phyloP scores from a whole-genome alignment of 2,797 vertebrate genomes.

The Manis pentadactyla region DNA sequence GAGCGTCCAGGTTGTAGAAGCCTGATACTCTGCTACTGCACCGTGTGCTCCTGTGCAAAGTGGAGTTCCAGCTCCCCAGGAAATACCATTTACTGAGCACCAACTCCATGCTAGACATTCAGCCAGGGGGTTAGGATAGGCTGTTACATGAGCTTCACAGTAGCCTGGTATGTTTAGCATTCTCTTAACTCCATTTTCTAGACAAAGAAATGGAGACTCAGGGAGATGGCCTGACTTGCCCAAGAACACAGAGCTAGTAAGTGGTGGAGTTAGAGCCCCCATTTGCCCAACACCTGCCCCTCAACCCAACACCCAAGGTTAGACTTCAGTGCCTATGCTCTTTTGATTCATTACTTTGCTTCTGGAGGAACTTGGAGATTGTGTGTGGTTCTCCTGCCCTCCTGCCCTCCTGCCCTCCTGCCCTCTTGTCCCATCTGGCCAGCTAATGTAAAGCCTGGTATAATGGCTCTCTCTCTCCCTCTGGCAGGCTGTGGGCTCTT shows the following conservation, averaged over 20 bases:
- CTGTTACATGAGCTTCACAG: not conserved
- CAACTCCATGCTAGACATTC: not conserved
- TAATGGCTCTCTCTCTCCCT: not conserved
- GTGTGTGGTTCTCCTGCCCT: not conserved
- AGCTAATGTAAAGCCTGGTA: not conserved
- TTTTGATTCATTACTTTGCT: not conserved
- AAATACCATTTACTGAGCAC: not conserved
- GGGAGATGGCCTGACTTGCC: not conserved
- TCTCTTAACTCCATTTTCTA: not conserved
- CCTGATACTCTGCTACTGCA: too few species aligned
- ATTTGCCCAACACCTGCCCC: not conserved
- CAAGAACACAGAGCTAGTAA: not conserved
- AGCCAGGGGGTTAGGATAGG: not conserved
- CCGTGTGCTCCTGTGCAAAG: not conserved
- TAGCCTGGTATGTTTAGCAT: not conserved
- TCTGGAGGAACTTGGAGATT: not conserved
- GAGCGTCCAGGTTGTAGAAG: not conserved
- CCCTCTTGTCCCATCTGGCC: not conserved
- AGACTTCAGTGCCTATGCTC: fast-evolving
- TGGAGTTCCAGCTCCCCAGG: not conserved
- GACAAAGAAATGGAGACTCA: not conserved
- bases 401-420: too few species aligned
- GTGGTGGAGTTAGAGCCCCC: not conserved
- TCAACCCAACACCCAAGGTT: not conserved
- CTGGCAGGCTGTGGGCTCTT: not conserved